A percentile compares a stretch with the other conserved stretches of the same genome.
These are phyloP conservation scores for Zosterops borbonicus DNA, from an alignment of 2,113 vertebrate genomes.

Conservation along the genomic window DNA sequence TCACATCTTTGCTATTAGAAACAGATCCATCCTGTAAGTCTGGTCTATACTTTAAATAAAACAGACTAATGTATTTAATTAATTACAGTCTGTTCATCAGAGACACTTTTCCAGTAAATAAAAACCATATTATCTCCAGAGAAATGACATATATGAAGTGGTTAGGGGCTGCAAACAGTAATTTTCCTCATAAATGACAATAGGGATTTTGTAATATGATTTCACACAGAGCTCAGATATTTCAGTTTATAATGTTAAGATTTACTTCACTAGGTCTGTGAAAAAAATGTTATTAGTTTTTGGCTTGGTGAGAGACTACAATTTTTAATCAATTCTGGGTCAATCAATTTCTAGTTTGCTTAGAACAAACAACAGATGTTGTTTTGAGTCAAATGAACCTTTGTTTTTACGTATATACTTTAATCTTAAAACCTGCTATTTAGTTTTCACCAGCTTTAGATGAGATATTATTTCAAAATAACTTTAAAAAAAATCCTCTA, in stretches of 20 bases:
- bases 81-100: not conserved
- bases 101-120: not conserved
- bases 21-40: not conserved
- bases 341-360: slow-evolving; percentile 14
- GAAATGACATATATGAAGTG: not conserved
- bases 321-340: slow-evolving; percentile 33
- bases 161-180: not conserved
- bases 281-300: not conserved
- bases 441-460: not conserved
- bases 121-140: not conserved
- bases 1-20: not conserved
- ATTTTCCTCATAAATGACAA: not conserved
- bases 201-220: not conserved
- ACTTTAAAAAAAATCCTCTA: not conserved
- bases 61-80: not conserved
- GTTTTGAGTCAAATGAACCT: slow-evolving; percentile 15
- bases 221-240: not conserved
- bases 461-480: not conserved
- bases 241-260: not conserved
- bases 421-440: not conserved
- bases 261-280: not conserved
- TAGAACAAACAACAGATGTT: slow-evolving; percentile 47
- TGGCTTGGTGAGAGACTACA: not conserved
- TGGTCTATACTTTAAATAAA: not conserved
- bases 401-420: not conserved